A percentile compares a stretch with the other conserved stretches of the same genome.
These are phyloP conservation scores for Platycheirus albimanus DNA, from an alignment of 2,888 invertebrate species.

Conservation along the genomic window DNA sequence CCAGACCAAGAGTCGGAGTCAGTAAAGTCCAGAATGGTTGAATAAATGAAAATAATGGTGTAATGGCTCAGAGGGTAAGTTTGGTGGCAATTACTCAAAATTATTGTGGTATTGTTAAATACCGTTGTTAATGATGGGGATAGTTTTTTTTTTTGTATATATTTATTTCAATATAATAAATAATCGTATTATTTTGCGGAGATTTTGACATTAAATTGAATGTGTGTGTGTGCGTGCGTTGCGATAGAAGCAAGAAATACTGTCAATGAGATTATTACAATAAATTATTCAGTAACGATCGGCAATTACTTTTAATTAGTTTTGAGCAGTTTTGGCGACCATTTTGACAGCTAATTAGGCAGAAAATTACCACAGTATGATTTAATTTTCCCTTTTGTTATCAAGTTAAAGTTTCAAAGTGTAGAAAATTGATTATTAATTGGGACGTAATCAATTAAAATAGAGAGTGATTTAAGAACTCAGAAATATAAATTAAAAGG, in stretches of 20 bases:
- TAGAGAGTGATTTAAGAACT: no score
- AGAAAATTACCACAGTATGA: slow-evolving; percentile 37
- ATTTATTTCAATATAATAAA: slow-evolving; percentile 27
- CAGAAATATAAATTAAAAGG: no score
- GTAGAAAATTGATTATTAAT: background rate
- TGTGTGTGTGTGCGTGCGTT: background rate
- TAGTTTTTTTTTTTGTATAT: background rate
- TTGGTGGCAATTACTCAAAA: slow-evolving; percentile 43
- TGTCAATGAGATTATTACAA: slow-evolving; percentile 40
- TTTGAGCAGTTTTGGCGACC: slow-evolving; percentile 34
- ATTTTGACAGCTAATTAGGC: slow-evolving; percentile 60
- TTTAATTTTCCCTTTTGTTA: slow-evolving; percentile 34
- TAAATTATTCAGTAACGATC: slow-evolving; percentile 62
- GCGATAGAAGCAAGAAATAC: slow-evolving; percentile 2
- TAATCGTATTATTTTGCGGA: slow-evolving; percentile 32
- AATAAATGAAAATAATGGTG: slow-evolving; percentile 8
- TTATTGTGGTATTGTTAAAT: slow-evolving; percentile 44
- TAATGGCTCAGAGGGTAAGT: background rate
- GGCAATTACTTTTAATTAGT: slow-evolving; percentile 64
- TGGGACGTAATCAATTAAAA: no score
- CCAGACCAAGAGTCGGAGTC: no score
- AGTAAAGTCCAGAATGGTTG: background rate
- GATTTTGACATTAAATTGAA: slow-evolving; percentile 8
- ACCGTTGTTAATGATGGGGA: slow-evolving; percentile 28
- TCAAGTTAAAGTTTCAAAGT: background rate